Conservation (phyloP, 2,888 invertebrate genomes). For the Hirtodrosophila trivittata region DNA sequence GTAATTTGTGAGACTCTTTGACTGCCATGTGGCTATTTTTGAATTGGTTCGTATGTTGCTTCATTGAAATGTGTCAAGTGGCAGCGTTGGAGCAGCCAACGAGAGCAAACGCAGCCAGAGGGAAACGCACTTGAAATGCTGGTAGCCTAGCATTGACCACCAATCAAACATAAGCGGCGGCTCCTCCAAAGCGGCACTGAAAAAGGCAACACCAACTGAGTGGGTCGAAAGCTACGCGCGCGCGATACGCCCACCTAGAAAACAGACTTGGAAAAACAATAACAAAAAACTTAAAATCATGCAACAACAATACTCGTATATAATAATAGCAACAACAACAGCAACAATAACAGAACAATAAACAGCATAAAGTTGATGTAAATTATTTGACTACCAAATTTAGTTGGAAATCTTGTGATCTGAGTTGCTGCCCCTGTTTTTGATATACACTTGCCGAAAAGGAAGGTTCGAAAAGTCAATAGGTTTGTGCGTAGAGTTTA, state of each 20-base stretch:
- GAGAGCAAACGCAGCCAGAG: constrained; percentile 20
- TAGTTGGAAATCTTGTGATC: constrained; percentile 73
- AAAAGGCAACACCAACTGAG: constrained; percentile 70
- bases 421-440: constrained; percentile 38
- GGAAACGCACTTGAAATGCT: constrained; percentile 67
- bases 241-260: constrained; percentile 69
- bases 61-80: constrained; percentile 76
- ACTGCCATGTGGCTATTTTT: constrained; percentile 57
- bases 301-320: constrained; percentile 49
- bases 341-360: constrained; percentile 57
- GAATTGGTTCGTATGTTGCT: constrained; percentile 52
- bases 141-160: constrained; percentile 63
- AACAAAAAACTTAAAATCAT: constrained; percentile 76
- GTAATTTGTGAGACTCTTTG: constrained; percentile 69
- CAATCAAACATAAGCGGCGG: constrained; percentile 61
- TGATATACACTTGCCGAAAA: constrained; percentile 29
- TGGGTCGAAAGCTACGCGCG: constrained; percentile 64
- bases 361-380: constrained; percentile 70
- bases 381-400: constrained; percentile 80
- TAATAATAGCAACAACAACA: constrained; percentile 41
- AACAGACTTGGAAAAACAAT: constrained; percentile 49
- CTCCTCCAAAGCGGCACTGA: constrained; percentile 64
- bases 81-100: constrained; percentile 39
- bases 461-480: constrained; percentile 1
- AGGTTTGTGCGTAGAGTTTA: background rate